phyloP scores from a whole-genome alignment of 1,140 invertebrate species.

The Lordiphosa clarofinis region DNA sequence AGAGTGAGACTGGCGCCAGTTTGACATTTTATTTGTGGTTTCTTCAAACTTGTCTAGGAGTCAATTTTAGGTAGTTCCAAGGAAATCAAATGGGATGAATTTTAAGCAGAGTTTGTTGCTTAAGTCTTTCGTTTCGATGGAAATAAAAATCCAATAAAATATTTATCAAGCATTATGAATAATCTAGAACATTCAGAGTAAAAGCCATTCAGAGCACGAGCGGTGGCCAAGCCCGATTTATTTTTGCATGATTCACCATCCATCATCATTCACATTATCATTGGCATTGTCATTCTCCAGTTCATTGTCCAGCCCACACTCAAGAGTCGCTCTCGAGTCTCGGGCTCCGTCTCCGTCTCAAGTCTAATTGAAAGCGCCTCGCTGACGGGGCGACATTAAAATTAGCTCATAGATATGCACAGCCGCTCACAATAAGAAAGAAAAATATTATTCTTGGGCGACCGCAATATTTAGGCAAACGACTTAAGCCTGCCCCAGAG shows the following conservation, averaged over 20 bases:
- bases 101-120: neutral
- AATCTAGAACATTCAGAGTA: no score
- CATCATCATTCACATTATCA: conserved; percentile 35
- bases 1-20: conserved; percentile 52
- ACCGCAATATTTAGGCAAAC: conserved; percentile 45
- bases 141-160: conserved; percentile 5
- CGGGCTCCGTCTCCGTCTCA: conserved; percentile 31
- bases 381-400: conserved; percentile 29
- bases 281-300: conserved; percentile 49
- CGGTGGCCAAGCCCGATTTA: conserved; percentile 33
- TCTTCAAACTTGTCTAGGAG: conserved; percentile 12
- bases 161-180: conserved; percentile 7
- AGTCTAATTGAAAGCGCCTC: conserved; percentile 39
- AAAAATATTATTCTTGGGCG: conserved; percentile 49
- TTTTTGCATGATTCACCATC: conserved; percentile 42
- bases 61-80: conserved; percentile 14
- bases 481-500: conserved; percentile 45
- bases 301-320: conserved; percentile 53
- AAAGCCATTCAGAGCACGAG: conserved; percentile 38
- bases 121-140: neutral
- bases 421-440: conserved; percentile 29
- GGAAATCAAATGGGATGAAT: conserved; percentile 24
- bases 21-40: conserved; percentile 48
- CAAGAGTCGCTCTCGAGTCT: conserved; percentile 28
- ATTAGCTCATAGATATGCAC: conserved; percentile 46